Evolutionary conservation across 2,888 invertebrate species (phyloP).

Genomic region (Sicus ferrugineus): DNA sequence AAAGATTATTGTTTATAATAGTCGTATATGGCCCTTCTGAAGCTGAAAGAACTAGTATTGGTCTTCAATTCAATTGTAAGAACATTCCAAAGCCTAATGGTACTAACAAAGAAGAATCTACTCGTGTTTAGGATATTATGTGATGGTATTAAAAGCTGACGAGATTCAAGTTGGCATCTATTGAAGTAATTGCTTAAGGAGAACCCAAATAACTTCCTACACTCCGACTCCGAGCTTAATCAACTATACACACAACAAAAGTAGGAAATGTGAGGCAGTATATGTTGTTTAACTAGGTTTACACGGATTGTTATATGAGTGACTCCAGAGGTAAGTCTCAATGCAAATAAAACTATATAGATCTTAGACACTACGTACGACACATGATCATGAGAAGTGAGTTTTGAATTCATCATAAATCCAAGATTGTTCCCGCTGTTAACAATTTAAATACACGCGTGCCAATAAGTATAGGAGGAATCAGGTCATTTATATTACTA

Average conservation of each 20-base stretch:
- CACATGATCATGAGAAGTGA: too few relatives aligned
- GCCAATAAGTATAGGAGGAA: too few relatives aligned
- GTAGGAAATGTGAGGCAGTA: not conserved
- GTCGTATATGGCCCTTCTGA: not conserved
- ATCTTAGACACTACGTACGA: too few relatives aligned
- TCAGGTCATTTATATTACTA: too few relatives aligned
- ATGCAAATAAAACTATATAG: too few relatives aligned
- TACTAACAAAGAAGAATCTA: too few relatives aligned
- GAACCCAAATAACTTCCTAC: not conserved
- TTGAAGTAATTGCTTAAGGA: not conserved
- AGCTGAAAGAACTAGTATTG: too few relatives aligned
- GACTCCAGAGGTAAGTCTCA: too few relatives aligned
- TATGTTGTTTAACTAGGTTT: not conserved
- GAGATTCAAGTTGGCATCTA: not conserved
- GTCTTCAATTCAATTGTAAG: not conserved
- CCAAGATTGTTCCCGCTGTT: too few relatives aligned
- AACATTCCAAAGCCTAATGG: too few relatives aligned
- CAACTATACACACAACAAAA: not conserved
- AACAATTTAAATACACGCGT: too few relatives aligned
- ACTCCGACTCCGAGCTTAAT: not conserved
- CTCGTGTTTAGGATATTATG: not conserved
- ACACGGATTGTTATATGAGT: not conserved
- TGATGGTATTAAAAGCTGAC: not conserved
- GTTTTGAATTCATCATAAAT: too few relatives aligned
- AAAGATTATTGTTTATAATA: not conserved